Percentiles rank a stretch among this genome's conserved stretches.
These are phyloP conservation scores for Gallirallus australis DNA, from an alignment of 2,797 vertebrate species.

Conservation along the genomic window DNA sequence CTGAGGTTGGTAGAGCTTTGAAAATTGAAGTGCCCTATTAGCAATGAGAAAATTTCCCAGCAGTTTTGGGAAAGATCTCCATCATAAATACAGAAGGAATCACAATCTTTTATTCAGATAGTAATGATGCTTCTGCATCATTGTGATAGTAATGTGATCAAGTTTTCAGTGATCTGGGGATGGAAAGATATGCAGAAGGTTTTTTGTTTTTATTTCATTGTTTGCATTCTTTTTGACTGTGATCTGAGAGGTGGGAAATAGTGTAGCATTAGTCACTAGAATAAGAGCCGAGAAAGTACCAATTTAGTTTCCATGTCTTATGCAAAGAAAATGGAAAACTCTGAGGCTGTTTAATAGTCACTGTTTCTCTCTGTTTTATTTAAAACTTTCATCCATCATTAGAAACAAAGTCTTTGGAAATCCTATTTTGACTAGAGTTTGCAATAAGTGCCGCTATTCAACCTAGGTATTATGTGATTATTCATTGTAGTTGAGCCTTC, in stretches of 20 bases:
- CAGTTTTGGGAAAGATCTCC: not conserved
- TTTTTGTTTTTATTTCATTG: not conserved
- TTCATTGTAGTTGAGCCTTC: slow-evolving; percentile 18
- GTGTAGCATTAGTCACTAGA: not conserved
- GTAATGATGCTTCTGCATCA: not conserved
- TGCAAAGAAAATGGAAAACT: not conserved
- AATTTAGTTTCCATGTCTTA: not conserved
- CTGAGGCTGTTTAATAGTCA: not conserved
- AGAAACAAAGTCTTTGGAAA: slow-evolving; percentile 36
- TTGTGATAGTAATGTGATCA: not conserved
- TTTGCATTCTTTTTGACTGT: not conserved
- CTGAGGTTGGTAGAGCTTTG: not conserved
- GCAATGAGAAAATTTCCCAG: not conserved
- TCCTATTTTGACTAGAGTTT: slow-evolving; percentile 22
- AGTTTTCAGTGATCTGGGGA: not conserved
- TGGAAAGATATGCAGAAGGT: not conserved
- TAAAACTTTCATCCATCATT: not conserved
- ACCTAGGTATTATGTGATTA: slow-evolving; percentile 4
- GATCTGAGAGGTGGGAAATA: not conserved
- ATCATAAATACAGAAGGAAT: not conserved
- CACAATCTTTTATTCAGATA: not conserved
- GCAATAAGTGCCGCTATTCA: not conserved
- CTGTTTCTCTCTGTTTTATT: not conserved
- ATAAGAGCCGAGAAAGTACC: not conserved
- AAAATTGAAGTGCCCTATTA: not conserved